These are phyloP conservation scores for Triplophysa rosa DNA, from an alignment of 2,113 vertebrate species.

Conservation along the genomic window DNA sequence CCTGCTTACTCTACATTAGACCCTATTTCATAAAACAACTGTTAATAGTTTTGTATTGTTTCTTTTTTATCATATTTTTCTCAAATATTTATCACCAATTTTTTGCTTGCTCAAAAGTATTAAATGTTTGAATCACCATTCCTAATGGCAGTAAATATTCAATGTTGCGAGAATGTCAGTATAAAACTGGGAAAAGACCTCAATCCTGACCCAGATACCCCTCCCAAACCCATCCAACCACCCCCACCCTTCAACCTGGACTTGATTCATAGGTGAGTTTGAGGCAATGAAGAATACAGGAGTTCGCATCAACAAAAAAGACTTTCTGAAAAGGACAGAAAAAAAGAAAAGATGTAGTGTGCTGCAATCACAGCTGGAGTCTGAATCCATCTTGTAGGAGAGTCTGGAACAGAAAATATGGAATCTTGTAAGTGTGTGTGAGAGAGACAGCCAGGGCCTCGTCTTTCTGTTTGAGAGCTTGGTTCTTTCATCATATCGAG, in stretches of 20 bases:
- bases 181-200: conserved; percentile 35
- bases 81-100: no score
- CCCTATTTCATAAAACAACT: no score
- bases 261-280: not conserved
- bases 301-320: not conserved
- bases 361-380: conserved; percentile 42
- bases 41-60: no score
- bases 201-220: conserved; percentile 45
- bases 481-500: conserved; percentile 25
- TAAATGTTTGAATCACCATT: not conserved
- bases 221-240: not conserved
- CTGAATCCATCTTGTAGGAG: conserved; percentile 24
- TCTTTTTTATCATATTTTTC: no score
- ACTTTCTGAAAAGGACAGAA: not conserved
- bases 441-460: not conserved
- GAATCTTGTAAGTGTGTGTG: not conserved
- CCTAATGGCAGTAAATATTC: conserved; percentile 20
- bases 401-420: conserved; percentile 22
- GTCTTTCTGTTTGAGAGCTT: conserved; percentile 10
- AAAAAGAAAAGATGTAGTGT: conserved; percentile 5
- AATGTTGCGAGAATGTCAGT: not conserved
- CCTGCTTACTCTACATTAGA: no score
- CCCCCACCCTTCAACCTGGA: conserved; percentile 1
- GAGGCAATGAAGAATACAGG: conserved; percentile 21
- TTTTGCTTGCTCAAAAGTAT: no score